Conservation (phyloP, 64 coral and sea anemone genomes). For the Stichodactyla helianthus region DNA sequence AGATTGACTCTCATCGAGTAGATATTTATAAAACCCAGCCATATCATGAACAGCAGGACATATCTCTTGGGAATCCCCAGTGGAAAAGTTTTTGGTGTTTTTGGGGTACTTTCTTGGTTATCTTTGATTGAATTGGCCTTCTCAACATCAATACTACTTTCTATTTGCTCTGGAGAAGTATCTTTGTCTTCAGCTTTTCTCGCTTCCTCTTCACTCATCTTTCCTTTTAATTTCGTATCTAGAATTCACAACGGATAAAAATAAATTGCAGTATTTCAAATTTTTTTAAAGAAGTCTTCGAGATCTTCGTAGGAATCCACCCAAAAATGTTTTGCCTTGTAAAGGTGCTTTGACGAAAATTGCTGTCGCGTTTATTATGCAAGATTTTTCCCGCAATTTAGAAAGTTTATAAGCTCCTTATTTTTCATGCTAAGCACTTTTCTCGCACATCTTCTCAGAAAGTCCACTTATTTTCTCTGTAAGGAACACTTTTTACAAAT, state of each 20-base stretch:
- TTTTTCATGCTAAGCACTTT: too few species aligned
- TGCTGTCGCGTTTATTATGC: too few species aligned
- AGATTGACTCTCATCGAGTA: constrained; percentile 90
- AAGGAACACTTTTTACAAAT: background rate
- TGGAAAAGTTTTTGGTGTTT: background rate
- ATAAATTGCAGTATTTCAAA: too few species aligned
- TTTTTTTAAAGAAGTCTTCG: too few species aligned
- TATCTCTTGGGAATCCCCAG: constrained; percentile 63
- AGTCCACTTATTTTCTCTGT: background rate
- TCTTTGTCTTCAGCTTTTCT: background rate
- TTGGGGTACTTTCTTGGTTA: background rate
- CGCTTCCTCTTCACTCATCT: background rate
- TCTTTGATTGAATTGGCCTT: background rate
- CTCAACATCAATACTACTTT: background rate
- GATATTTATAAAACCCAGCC: constrained; percentile 85
- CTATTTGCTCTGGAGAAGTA: background rate
- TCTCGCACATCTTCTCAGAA: too few species aligned
- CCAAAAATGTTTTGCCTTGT: too few species aligned
- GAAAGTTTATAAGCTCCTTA: too few species aligned
- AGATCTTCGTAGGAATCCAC: too few species aligned
- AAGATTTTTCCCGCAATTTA: too few species aligned
- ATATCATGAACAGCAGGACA: constrained; percentile 78
- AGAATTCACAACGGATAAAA: too few species aligned
- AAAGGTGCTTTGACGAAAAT: too few species aligned
- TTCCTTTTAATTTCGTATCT: background rate